Base-by-base conservation (phyloP, 2,888 invertebrate species). In the Drosophila helvetica region DNA sequence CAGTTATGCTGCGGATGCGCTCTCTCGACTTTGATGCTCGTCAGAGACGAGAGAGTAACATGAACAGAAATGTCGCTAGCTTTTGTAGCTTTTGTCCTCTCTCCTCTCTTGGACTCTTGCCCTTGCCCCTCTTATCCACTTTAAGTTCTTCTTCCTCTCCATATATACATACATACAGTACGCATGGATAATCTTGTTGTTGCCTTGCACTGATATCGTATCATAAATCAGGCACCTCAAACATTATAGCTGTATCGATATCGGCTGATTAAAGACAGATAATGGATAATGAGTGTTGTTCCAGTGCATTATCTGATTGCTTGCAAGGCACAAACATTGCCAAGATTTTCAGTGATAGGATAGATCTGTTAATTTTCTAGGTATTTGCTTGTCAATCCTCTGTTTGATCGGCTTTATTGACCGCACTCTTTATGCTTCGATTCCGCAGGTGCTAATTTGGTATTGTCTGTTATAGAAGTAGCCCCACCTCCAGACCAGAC, bases 381-480 rank as follows among this genome's bases (percentile, higher is more conserved):
- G 55, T 33, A 43, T 55, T 67, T 15, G 12, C 46, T 18, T 0
- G 45, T 19, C 30, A 10, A 4, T 15, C 12, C 67, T 66, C 54
- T 65, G 54, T 48, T 55, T 42, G 68, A 45, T 50, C 30, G 19
- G 25, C 68, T 67, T 48, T 43, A 45, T 67, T 17, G 54, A 66
- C 72, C 22, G 53, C 18, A 73, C 50, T 43, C 30, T 33, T 58
- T 64, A 58, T 33, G 60, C 53, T 70, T 53, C 18, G 33, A 53
- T 72, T 27, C 55, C 50, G 17, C 43, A 75, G 61, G 83, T 82
- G 83, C 57, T 88, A 83, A 82, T 72, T 77, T 15, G 3, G 25
- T 25, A 52, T 74, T 71, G 74, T 74, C 38, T 63, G 66, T 6
- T 18, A 18, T 1, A 38, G 27, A 19, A 38, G 46, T n/a, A 6